These are phyloP conservation scores for Dreissena rostriformis DNA, from an alignment of 1,140 invertebrate species.

Conservation along the genomic window DNA sequence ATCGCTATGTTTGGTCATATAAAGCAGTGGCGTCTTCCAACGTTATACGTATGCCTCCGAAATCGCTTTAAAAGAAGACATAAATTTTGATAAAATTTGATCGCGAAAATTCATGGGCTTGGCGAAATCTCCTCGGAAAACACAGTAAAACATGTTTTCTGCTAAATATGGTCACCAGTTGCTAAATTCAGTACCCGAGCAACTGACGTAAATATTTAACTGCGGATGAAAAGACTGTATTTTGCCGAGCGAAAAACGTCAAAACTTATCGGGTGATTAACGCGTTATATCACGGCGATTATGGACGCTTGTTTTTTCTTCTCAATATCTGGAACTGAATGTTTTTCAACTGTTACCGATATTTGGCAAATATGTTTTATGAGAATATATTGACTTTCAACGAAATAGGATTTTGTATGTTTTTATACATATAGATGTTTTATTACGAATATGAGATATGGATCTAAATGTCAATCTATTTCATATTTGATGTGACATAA, in stretches of 20 bases:
- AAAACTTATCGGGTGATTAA: neutral
- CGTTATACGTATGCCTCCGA: too few relatives aligned
- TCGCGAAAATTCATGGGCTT: neutral
- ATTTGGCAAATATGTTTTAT: too few relatives aligned
- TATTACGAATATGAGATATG: too few relatives aligned
- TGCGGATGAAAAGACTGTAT: neutral
- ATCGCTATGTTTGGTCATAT: slow-evolving; percentile 12
- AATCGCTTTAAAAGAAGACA: too few relatives aligned
- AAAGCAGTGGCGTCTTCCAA: neutral
- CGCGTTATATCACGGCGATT: neutral
- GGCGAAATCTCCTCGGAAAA: neutral
- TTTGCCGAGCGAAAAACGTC: neutral
- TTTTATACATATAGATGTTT: too few relatives aligned
- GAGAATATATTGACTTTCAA: too few relatives aligned
- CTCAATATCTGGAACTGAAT: neutral
- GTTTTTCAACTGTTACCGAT: too few relatives aligned
- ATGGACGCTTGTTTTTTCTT: too few relatives aligned
- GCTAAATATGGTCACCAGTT: slow-evolving; percentile 3
- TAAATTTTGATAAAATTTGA: slow-evolving; percentile 29
- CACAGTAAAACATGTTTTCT: neutral
- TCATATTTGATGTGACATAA: too few relatives aligned
- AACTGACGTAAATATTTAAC: neutral
- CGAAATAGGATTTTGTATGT: too few relatives aligned
- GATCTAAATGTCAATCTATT: too few relatives aligned
- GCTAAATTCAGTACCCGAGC: neutral